Evolutionary conservation across 2,113 vertebrate genomes (phyloP).

Genomic region (Poeciliopsis occidentalis): DNA sequence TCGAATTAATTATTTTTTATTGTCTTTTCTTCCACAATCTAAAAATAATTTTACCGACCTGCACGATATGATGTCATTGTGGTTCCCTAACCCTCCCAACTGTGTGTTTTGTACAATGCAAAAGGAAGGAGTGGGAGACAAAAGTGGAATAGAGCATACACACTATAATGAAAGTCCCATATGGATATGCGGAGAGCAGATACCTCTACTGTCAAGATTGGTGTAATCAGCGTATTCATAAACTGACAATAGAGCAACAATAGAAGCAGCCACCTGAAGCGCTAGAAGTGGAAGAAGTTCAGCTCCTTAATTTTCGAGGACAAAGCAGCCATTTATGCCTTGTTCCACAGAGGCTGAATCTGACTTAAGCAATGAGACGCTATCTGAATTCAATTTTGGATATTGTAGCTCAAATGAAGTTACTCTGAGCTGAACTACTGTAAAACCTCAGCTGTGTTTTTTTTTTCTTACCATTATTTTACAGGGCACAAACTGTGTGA

Average conservation of each 20-base stretch:
- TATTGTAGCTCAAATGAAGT: constrained; percentile 43
- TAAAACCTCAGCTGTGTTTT: constrained; percentile 1
- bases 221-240: constrained; percentile 67
- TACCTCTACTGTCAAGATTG: constrained; percentile 52
- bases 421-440: constrained; percentile 24
- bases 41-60: constrained; percentile 15
- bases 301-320: constrained; percentile 65
- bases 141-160: constrained; percentile 20
- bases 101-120: constrained; percentile 32
- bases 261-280: constrained; percentile 64
- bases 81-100: constrained; percentile 24
- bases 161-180: constrained; percentile 47
- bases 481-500: background rate
- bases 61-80: constrained; percentile 25
- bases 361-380: constrained; percentile 50
- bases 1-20: constrained; percentile 1
- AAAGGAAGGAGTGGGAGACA: constrained; percentile 7
- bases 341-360: constrained; percentile 43
- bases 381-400: constrained; percentile 53
- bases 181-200: constrained; percentile 46
- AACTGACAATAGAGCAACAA: constrained; percentile 67
- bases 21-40: constrained; percentile 17
- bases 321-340: constrained; percentile 64
- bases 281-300: constrained; percentile 59
- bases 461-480: background rate